Conservation (phyloP, 2,113 vertebrate species). For the Lophotis ruficrista region DNA sequence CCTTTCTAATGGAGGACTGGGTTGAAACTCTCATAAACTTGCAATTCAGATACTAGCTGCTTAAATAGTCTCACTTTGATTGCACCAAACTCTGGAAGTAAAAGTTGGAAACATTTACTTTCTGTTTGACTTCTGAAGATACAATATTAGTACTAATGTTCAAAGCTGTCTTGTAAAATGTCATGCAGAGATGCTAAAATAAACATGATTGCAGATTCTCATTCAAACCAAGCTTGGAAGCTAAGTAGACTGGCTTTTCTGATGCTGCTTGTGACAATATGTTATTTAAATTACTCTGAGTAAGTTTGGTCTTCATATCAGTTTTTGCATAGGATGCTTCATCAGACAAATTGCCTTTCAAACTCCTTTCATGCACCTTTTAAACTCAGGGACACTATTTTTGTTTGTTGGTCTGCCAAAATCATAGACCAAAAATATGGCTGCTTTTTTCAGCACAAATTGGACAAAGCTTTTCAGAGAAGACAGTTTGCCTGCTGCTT, state of each 20-base stretch:
- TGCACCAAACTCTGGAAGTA: neutral
- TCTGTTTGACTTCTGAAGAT: neutral
- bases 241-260: neutral
- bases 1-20: neutral
- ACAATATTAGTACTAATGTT: neutral
- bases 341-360: neutral
- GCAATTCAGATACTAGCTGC: neutral
- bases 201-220: neutral
- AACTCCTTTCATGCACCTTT: neutral
- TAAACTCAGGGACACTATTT: neutral
- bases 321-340: neutral
- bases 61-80: neutral
- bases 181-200: neutral
- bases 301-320: neutral
- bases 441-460: neutral
- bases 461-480: neutral
- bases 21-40: neutral
- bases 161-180: neutral
- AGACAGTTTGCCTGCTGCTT: neutral
- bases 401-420: neutral
- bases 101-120: neutral
- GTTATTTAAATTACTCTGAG: neutral
- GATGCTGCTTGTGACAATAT: neutral
- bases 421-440: neutral
- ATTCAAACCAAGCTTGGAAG: neutral